phyloP scores from a whole-genome alignment of 2,888 invertebrate species.

The Lasioglossum morio region DNA sequence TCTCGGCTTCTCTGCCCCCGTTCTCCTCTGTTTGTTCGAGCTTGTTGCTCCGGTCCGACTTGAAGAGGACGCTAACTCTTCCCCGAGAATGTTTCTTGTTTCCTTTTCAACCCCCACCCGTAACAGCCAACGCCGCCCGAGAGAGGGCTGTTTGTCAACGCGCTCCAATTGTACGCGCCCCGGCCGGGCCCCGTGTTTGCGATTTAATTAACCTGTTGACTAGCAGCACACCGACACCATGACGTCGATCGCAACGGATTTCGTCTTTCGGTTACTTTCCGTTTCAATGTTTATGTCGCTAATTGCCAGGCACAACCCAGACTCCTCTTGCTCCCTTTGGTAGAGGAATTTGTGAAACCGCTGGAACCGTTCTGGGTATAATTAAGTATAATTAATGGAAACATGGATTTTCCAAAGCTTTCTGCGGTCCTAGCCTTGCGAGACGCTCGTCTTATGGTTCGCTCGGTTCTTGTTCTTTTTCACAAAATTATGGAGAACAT shows the following conservation, averaged over 20 bases:
- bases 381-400: too few species aligned
- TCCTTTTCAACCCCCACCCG: not conserved
- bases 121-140: not conserved
- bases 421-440: too few species aligned
- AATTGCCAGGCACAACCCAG: not conserved
- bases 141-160: conserved; percentile 4
- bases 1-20: not conserved
- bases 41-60: conserved; percentile 6
- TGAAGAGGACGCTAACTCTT: not conserved
- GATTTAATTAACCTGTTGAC: conserved; percentile 8
- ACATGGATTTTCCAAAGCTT: too few species aligned
- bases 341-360: not conserved
- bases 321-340: fast-evolving
- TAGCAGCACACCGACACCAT: not conserved
- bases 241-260: not conserved
- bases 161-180: not conserved
- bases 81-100: conserved; percentile 3
- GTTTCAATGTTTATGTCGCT: not conserved
- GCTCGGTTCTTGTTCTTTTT: not conserved
- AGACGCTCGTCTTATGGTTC: not conserved
- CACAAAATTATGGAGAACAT: not conserved
- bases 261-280: not conserved
- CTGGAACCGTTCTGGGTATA: not conserved
- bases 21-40: not conserved
- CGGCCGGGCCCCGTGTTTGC: not conserved